Evolutionary conservation across 1,140 invertebrate genomes (phyloP), one percentile per base, ranked within the genome.

Genomic region (Dreissena polymorpha): DNA sequence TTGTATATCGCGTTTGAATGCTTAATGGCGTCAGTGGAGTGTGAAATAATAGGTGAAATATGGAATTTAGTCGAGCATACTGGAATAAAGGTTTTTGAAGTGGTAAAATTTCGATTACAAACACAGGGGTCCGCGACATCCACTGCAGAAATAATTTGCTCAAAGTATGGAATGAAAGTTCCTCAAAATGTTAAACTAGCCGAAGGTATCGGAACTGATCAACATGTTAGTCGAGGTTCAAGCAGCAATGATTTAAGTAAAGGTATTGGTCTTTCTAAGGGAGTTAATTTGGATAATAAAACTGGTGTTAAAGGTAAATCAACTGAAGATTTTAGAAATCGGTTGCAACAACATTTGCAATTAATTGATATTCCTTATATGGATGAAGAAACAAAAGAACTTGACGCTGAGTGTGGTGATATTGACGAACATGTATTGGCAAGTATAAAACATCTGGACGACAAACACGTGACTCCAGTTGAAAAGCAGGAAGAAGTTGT

Each of bases 1-100:
- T 60, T 60, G 29, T 64, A 21, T 76, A 78, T 85, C 50, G 78
- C 77, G 21, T 85, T 85, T 77, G 84, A 85, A 67, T 85, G 84
- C 77, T 76, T 82, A 21, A 39, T 85, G 53, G 78, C 84, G 10
- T 75, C 84, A 27, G 72, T 75, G 12, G 84, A 85, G 50, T 85
- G 84, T 27, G 27, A 23, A 55, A 51, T 85, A 18, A 81, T 82
- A 39, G 27, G 64, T 51, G 55, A 65, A 67, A 75, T 85, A 57
- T 64, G 53, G 50, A 76, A 67, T 10, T 39, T 49, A 76, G 27
- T 76, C n/a, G 29, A 18, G 55, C 50, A 72, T 13, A 55, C n/a
- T 18, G 69, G 49, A 10, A 63, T 68, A 25, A 29, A 16, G 50
- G 14, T 70, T 0, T 39, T 21, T 14, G 50, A 81, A 27, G 51